phyloP scores from a whole-genome alignment of 2,888 invertebrate genomes.

The Eupeodes luniger region DNA sequence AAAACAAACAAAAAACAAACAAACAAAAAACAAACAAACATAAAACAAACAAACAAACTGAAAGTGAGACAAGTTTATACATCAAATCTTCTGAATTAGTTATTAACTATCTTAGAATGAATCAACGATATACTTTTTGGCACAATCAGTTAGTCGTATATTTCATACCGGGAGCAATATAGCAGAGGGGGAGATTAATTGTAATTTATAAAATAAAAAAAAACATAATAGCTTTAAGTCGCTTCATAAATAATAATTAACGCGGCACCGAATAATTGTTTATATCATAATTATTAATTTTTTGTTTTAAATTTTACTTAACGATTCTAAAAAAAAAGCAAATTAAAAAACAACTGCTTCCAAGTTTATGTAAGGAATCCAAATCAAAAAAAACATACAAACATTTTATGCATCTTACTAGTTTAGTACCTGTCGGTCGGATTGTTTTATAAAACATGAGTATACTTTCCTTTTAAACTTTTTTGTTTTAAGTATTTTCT shows the following conservation, averaged over 20 bases:
- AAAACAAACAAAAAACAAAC: not conserved
- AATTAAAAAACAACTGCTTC: slow-evolving; percentile 33
- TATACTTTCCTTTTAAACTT: slow-evolving; percentile 46
- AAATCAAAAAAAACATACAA: slow-evolving; percentile 24
- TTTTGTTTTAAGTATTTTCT: slow-evolving; percentile 38
- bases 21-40: too few relatives aligned
- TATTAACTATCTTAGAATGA: slow-evolving; percentile 42
- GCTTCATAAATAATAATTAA: slow-evolving; percentile 59
- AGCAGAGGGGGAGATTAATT: slow-evolving; percentile 24
- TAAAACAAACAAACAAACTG: not conserved
- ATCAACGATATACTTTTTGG: slow-evolving; percentile 59
- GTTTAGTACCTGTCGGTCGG: slow-evolving; percentile 67
- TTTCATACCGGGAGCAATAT: slow-evolving; percentile 57
- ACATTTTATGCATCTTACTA: slow-evolving; percentile 41
- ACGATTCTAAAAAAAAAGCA: slow-evolving; percentile 31
- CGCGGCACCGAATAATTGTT: slow-evolving; percentile 60
- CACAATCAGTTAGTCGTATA: slow-evolving; percentile 57
- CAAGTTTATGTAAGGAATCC: slow-evolving; percentile 30
- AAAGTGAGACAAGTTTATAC: slow-evolving; percentile 13
- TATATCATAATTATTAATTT: slow-evolving; percentile 27
- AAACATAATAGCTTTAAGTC: slow-evolving; percentile 74
- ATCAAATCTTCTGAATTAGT: slow-evolving; percentile 44
- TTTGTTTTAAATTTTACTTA: slow-evolving; percentile 35
- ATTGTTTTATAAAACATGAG: slow-evolving; percentile 14
- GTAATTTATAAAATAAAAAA: slow-evolving; percentile 28